Evolutionary conservation across 2,888 invertebrate genomes (phyloP).

Genomic region (Limnephilus auricula): DNA sequence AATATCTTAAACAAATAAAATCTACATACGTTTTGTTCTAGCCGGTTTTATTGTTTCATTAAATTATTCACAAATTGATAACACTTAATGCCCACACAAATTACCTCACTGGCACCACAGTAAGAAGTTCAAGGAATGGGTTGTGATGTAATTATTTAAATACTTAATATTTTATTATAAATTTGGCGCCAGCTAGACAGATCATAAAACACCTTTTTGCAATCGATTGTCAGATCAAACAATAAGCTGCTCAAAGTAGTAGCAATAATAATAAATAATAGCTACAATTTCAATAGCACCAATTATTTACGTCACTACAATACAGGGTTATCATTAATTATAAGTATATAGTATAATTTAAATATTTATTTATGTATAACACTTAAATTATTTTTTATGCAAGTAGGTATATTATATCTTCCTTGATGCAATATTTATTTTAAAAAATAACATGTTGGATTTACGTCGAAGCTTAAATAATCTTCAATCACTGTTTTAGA

Average conservation of each 20-base stretch:
- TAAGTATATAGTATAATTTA: too few relatives aligned
- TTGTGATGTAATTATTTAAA: neutral
- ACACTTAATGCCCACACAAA: constrained; percentile 22
- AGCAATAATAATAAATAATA: neutral
- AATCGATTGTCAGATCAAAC: neutral
- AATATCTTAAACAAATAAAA: neutral
- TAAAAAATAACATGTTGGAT: neutral
- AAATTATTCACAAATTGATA: neutral
- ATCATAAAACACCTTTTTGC: constrained; percentile 23
- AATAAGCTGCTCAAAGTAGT: neutral
- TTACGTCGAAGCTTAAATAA: too few relatives aligned
- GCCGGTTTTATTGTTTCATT: neutral
- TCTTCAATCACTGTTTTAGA: too few relatives aligned
- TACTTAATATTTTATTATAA: constrained; percentile 19
- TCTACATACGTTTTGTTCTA: neutral
- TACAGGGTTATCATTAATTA: neutral
- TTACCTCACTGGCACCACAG: constrained; percentile 3
- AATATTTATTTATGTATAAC: too few relatives aligned
- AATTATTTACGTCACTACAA: neutral
- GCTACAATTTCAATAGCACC: neutral
- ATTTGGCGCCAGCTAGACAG: constrained; percentile 46
- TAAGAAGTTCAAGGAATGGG: neutral
- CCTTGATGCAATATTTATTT: too few relatives aligned
- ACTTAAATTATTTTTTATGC: too few relatives aligned
- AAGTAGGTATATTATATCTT: too few relatives aligned